Conservation (phyloP, 2,113 vertebrate genomes). For the Myrmophylax atrothorax region DNA sequence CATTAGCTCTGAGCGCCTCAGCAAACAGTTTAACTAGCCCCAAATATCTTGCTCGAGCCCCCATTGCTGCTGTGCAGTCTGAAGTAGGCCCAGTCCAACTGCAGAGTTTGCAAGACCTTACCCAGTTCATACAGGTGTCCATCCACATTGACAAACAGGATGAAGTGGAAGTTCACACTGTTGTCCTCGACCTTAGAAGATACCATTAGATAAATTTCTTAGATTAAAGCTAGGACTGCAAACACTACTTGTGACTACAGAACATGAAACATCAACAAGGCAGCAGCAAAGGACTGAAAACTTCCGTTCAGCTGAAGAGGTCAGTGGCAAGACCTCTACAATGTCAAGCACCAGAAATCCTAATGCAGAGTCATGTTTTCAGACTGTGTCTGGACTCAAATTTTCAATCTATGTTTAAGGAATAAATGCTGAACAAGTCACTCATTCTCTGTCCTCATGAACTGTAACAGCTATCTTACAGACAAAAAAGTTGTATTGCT, state of each 20-base stretch:
- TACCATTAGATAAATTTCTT: not conserved
- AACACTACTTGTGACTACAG: not conserved
- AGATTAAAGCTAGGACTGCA: not conserved
- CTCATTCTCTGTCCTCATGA: not conserved
- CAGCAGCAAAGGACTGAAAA: not conserved
- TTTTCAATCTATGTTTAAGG: not conserved
- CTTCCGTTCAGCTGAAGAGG: not conserved
- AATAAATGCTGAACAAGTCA: not conserved
- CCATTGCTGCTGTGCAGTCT: not conserved
- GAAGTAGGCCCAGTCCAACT: not conserved
- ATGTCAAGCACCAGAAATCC: not conserved
- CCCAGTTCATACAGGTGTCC: constrained; percentile 92
- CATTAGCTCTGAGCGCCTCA: not conserved
- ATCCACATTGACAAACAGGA: constrained; percentile 89
- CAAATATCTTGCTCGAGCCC: not conserved
- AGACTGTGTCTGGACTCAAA: not conserved
- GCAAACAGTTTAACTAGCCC: not conserved
- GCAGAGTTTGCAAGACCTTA: constrained; percentile 58
- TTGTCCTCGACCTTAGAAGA: constrained; percentile 83
- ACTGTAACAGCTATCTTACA: not conserved
- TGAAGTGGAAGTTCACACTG: constrained; percentile 94
- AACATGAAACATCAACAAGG: not conserved
- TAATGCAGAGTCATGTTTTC: not conserved
- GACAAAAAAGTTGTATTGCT: not conserved
- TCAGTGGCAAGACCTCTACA: not conserved